Conservation (phyloP, 2,113 vertebrate species). For the Rhodinocichla rosea region DNA sequence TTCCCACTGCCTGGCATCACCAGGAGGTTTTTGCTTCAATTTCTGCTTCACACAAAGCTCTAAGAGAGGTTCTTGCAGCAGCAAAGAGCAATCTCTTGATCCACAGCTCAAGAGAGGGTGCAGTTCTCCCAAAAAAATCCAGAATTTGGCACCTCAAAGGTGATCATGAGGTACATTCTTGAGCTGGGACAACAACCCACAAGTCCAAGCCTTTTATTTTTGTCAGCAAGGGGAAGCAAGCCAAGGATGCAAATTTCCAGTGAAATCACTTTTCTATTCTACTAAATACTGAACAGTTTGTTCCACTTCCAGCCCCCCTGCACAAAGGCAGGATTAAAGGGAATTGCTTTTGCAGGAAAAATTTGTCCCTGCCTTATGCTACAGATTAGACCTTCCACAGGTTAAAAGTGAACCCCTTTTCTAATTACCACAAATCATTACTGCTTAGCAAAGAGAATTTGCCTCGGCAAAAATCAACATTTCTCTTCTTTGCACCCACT, state of each 20-base stretch:
- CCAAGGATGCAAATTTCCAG: neutral
- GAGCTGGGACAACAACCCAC: fast-evolving
- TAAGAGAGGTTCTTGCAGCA: neutral
- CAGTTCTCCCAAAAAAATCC: neutral
- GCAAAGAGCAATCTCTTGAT: neutral
- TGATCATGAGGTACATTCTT: too few relatives aligned
- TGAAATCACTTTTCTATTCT: neutral
- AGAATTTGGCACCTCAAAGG: neutral
- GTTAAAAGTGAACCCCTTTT: neutral
- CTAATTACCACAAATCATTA: neutral
- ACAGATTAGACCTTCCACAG: neutral
- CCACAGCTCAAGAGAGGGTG: neutral
- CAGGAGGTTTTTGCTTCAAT: neutral
- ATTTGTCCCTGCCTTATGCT: neutral
- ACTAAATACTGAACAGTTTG: neutral
- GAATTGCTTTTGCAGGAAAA: neutral
- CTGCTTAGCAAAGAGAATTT: neutral
- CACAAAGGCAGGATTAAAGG: neutral
- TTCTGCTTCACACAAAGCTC: neutral
- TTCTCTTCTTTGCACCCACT: neutral
- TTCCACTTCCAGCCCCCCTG: neutral
- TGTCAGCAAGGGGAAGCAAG: neutral
- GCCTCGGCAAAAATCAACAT: neutral
- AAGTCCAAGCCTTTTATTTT: neutral
- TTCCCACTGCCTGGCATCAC: neutral